phyloP scores from a whole-genome alignment of 2,113 vertebrate genomes.

The Heterochromis multidens region DNA sequence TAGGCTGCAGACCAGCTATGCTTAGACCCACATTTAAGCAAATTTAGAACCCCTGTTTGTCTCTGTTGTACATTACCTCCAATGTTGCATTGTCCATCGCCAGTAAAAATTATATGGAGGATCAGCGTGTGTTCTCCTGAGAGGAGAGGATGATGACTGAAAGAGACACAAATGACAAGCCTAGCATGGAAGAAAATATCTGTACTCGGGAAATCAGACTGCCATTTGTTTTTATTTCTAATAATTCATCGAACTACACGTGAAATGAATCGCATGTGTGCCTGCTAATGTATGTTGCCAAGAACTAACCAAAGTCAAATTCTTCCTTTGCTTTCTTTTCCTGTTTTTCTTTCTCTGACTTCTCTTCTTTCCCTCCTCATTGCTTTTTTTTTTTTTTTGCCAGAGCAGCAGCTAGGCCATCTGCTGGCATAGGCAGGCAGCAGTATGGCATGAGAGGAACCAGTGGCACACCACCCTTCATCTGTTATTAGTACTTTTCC shows the following conservation, averaged over 20 bases:
- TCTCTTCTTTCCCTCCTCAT: constrained; percentile 12
- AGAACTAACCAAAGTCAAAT: constrained; percentile 40
- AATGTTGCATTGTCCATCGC: neutral
- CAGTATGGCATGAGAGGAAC: constrained; percentile 14
- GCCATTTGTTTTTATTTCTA: constrained; percentile 45
- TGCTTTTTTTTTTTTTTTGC: neutral
- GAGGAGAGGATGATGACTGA: neutral
- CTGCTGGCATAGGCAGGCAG: constrained; percentile 44
- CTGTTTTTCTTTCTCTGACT: constrained; percentile 20
- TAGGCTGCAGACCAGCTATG: neutral
- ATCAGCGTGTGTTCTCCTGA: neutral
- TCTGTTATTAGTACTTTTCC: constrained; percentile 38
- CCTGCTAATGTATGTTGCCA: constrained; percentile 19
- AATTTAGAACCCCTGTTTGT: neutral
- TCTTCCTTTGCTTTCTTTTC: constrained; percentile 21
- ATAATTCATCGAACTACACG: constrained; percentile 21
- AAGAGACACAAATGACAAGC: neutral
- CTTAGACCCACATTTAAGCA: neutral
- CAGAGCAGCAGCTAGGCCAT: constrained; percentile 18
- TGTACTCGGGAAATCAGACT: neutral
- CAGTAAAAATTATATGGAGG: neutral
- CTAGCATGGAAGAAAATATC: neutral
- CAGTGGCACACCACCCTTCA: constrained; percentile 46
- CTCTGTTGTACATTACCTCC: neutral
- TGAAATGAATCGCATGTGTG: constrained; percentile 53